Percentiles rank a stretch among this genome's conserved stretches.
Conservation (phyloP, 2,113 vertebrate species). For the Corapipo altera region DNA sequence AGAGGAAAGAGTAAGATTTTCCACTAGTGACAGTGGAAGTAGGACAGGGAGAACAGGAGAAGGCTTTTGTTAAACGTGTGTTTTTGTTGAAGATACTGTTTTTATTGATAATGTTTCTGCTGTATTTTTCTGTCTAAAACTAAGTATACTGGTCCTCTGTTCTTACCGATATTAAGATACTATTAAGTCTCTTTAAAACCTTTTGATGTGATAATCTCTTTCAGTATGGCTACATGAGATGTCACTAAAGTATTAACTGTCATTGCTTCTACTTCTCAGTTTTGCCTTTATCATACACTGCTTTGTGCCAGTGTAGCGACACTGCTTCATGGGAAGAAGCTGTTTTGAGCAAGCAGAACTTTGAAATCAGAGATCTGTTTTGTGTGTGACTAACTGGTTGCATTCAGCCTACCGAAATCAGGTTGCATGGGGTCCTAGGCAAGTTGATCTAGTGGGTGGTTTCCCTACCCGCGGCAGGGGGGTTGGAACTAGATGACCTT, state of each 20-base stretch:
- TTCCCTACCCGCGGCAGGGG: too few relatives aligned
- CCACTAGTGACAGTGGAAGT: background rate
- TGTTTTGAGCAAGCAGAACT: background rate
- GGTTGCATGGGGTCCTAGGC: background rate
- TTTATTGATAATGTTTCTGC: background rate
- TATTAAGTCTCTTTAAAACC: background rate
- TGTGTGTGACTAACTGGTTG: background rate
- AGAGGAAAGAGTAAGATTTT: conserved; percentile 19
- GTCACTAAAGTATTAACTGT: background rate
- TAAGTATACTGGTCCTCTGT: background rate
- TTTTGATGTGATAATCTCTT: background rate
- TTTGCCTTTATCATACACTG: background rate
- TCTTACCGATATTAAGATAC: background rate
- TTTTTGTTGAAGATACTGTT: background rate
- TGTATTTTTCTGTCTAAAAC: background rate
- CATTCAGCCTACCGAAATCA: background rate
- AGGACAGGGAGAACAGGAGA: background rate
- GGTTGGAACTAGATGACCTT: background rate
- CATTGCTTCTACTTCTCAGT: background rate
- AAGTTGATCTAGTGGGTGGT: too few relatives aligned
- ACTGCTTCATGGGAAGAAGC: background rate
- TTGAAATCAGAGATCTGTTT: background rate
- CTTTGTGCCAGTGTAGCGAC: background rate
- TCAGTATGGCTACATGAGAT: background rate
- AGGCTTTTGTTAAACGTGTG: background rate